phyloP scores from a whole-genome alignment of 2,797 vertebrate species.

The Lateolabrax maculatus region DNA sequence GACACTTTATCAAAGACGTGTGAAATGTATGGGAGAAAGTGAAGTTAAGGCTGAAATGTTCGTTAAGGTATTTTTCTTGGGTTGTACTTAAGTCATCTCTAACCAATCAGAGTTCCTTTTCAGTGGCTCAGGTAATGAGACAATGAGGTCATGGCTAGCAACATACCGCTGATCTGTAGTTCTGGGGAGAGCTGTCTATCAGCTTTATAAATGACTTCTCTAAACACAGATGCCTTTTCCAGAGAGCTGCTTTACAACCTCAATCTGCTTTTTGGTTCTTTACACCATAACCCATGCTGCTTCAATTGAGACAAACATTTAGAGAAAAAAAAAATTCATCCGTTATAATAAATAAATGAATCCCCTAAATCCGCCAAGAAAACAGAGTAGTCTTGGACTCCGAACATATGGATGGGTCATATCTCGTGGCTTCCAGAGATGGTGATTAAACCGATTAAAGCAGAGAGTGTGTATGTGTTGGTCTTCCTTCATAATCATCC shows the following conservation, averaged over 20 bases:
- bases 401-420: slow-evolving; percentile 7
- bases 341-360: slow-evolving; percentile 27
- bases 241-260: slow-evolving; percentile 1
- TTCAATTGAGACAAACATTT: neutral
- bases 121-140: slow-evolving; percentile 13
- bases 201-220: neutral
- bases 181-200: neutral
- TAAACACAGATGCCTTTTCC: slow-evolving; percentile 12
- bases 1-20: slow-evolving; percentile 17
- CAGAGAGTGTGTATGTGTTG: slow-evolving; percentile 11
- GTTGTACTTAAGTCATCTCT: slow-evolving; percentile 10
- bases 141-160: slow-evolving; percentile 18
- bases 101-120: slow-evolving; percentile 10
- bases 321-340: neutral
- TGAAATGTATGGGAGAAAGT: slow-evolving; percentile 12
- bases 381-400: slow-evolving; percentile 25
- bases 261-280: neutral
- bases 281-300: neutral
- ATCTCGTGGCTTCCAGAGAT: slow-evolving; percentile 15
- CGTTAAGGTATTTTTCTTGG: neutral
- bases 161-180: slow-evolving; percentile 4
- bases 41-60: slow-evolving; percentile 13
- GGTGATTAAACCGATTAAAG: slow-evolving; percentile 20
- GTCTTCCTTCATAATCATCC: neutral
- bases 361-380: neutral